Evolutionary conservation across 2,888 invertebrate genomes (phyloP), one percentile per base, ranked within the genome.

Genomic region (Stomorhina lunata): DNA sequence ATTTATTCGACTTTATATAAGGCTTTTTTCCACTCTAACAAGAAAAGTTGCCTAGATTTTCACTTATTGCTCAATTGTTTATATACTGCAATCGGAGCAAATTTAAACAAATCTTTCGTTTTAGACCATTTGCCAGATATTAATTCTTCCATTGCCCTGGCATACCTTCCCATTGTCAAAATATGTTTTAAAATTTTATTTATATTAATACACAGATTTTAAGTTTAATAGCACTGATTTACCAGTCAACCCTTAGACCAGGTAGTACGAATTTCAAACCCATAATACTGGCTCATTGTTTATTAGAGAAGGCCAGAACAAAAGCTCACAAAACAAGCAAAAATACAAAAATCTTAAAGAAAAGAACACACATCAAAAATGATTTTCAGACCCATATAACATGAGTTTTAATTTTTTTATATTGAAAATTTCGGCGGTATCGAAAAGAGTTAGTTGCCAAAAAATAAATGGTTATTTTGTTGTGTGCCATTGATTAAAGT

Each of bases 401-500:
- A 59, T 50, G 50, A 65, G 63, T 57, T 78, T 75, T 75, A 45
- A 29, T 55, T 43, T 57, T n/a, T 15, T 55, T n/a, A 3, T 29
- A 9, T 48, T n/a, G n/a, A 37, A 61, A 61, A 43, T 66, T 61
- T 79, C 72, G 79, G 65, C 72, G 72, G 66, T 45, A 43, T 7
- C 50, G 59, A 65, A 22, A 50, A 61, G 29, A 69, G 61, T n/a
- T 22, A 57, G 22, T 50, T 55, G 65, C 57, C 55, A 48, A 78
- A 71, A 78, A 65, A n/a, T 57, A 76, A 69, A 71, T 71, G 53
- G 48, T 57, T 71, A 72, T 65, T 79, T 79, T 72, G 79, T 79
- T 66, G 79, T 73, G 72, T 80, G 72, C 66, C 79, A 80, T 73
- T 72, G 78, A 79, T 79, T 79, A 72, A 79, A 66, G 72, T 72